These are phyloP conservation scores for Pithys albifrons DNA, from an alignment of 2,113 vertebrate genomes.

Conservation along the genomic window DNA sequence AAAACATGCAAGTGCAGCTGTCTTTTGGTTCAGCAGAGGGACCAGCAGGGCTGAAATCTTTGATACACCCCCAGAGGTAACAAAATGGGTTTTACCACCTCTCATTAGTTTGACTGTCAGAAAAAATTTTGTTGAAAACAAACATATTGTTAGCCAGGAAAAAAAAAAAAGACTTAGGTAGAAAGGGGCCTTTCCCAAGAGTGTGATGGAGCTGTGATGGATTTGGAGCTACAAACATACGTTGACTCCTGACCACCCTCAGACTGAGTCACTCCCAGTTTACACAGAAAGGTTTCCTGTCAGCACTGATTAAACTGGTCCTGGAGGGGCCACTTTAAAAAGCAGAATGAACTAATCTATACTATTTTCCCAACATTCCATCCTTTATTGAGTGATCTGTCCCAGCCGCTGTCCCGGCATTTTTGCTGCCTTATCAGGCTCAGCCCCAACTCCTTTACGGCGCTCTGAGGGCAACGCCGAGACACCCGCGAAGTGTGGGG, in stretches of 20 bases:
- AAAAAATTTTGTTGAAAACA: background rate
- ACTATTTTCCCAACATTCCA: background rate
- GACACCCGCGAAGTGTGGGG: too few relatives aligned
- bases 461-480: too few relatives aligned
- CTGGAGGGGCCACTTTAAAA: background rate
- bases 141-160: background rate
- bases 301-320: fast-evolving
- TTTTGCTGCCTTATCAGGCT: background rate
- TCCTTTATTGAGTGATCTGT: too few relatives aligned
- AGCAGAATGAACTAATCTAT: fast-evolving
- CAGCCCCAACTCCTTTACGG: background rate
- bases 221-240: background rate
- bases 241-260: too few relatives aligned
- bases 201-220: too few relatives aligned
- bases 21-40: background rate
- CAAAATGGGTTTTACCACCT: background rate
- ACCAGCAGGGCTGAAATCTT: background rate
- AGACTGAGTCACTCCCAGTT: background rate
- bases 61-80: background rate
- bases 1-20: background rate
- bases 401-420: too few relatives aligned
- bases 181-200: background rate
- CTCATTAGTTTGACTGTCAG: background rate
- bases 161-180: background rate
- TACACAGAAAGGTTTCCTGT: fast-evolving